Evolutionary conservation across 53 echinoderm and acorn worm genomes (phyloP), one percentile per base, ranked within the genome.

Genomic region (Temnopleurus reevesii): DNA sequence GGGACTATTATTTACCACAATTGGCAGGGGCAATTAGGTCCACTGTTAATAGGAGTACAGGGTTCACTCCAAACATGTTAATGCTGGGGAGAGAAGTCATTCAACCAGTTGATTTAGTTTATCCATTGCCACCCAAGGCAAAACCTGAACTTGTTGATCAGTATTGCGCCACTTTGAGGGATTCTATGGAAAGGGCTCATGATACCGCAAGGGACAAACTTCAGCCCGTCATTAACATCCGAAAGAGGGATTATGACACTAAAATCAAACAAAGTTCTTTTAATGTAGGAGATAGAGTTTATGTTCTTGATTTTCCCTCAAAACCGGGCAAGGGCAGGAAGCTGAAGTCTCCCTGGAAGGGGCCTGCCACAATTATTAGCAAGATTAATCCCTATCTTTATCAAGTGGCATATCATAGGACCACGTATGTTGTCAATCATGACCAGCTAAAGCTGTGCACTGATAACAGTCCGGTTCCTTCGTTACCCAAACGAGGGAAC

Each of bases 321-420:
- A n/a, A n/a, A n/a, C n/a, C n/a, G n/a, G n/a, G n/a, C 44, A 92
- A 92, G 27, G 92, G 92, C 46, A 65, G 33, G 83, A 92, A 92
- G 25, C 81, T 92, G 10, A 77, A 89, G 53, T 59, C 89, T 46
- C 89, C 81, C 7, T 89, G 89, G 81, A 91, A 91, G 46, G 89
- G 92, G 0, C 92, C 89, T 23, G 89, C 83, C 7, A 15, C 66
- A 54, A 30, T 63, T 27, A 65, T 38, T 2, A 58, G 47, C 57
- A 90, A 84, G 84, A 27, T 84, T n/a, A 81, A 53, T 13, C 91
- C 76, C 0, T 90, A 84, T 81, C 28, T 90, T 13, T 84, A 90
- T 23, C 4, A 83, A 36, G 84, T 84, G 28, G 84, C 82, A 33
- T 46, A 83, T 43, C 38, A 33, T 65, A 60, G 81, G 29, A 35